Conservation (phyloP, 2,888 invertebrate species). For the Pammene fasciana region DNA sequence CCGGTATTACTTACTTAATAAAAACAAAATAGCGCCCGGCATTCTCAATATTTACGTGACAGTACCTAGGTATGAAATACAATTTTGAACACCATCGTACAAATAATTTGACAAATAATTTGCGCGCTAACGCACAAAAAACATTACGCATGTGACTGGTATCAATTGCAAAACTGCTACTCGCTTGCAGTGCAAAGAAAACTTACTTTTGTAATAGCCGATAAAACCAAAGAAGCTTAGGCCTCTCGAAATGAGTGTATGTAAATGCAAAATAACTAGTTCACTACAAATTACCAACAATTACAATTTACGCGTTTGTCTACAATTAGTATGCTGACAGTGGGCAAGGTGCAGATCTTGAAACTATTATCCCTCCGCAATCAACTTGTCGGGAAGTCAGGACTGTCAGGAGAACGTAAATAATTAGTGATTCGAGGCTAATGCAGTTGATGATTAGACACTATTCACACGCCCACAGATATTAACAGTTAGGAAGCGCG, state of each 20-base stretch:
- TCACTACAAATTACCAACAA: neutral
- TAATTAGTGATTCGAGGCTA: conserved; percentile 5
- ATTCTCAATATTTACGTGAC: too few relatives aligned
- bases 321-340: conserved; percentile 20
- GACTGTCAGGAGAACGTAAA: neutral
- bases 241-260: neutral
- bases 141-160: too few relatives aligned
- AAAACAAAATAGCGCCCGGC: too few relatives aligned
- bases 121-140: too few relatives aligned
- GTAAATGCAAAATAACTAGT: conserved; percentile 5
- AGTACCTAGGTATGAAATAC: too few relatives aligned
- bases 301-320: conserved; percentile 18
- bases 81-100: too few relatives aligned
- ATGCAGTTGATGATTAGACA: conserved; percentile 17
- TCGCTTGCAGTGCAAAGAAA: too few relatives aligned
- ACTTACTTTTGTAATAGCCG: too few relatives aligned
- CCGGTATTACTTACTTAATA: too few relatives aligned
- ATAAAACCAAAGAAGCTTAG: too few relatives aligned
- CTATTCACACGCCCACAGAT: conserved; percentile 1
- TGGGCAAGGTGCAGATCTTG: conserved; percentile 12
- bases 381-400: neutral
- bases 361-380: neutral
- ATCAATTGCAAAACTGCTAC: too few relatives aligned
- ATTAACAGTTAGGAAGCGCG: neutral
- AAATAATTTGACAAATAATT: too few relatives aligned